phyloP scores from a whole-genome alignment of 2,113 vertebrate species.

The Sylvietta virens region DNA sequence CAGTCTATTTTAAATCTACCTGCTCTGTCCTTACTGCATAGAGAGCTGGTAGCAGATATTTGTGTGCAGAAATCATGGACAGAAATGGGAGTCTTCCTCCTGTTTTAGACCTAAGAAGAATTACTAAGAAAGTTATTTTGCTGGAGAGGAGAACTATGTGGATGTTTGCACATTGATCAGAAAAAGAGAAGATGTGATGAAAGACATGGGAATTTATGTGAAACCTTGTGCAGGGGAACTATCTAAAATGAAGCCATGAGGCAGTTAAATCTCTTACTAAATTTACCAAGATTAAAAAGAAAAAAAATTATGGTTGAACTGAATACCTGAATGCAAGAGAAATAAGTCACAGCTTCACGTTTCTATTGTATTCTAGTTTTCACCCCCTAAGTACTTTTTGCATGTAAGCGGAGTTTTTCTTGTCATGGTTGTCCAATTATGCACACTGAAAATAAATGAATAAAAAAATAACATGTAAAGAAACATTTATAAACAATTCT shows the following conservation, averaged over 20 bases:
- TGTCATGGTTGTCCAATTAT: neutral
- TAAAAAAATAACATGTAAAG: neutral
- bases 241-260: neutral
- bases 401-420: neutral
- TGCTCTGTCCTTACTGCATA: neutral
- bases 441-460: neutral
- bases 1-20: neutral
- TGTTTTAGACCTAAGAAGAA: neutral
- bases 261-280: neutral
- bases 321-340: neutral
- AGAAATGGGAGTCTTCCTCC: neutral
- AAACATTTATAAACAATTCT: neutral
- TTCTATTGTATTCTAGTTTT: neutral
- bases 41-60: neutral
- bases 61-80: neutral
- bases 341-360: neutral
- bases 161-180: neutral
- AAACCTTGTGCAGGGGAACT: neutral
- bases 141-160: neutral
- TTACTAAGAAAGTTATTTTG: neutral
- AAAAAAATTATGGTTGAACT: neutral
- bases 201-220: neutral
- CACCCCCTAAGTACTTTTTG: neutral
- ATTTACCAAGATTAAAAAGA: neutral
- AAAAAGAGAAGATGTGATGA: neutral